These are phyloP conservation scores for Himalopsyche kuldschensis DNA, from an alignment of 2,888 invertebrate genomes.

Conservation along the genomic window DNA sequence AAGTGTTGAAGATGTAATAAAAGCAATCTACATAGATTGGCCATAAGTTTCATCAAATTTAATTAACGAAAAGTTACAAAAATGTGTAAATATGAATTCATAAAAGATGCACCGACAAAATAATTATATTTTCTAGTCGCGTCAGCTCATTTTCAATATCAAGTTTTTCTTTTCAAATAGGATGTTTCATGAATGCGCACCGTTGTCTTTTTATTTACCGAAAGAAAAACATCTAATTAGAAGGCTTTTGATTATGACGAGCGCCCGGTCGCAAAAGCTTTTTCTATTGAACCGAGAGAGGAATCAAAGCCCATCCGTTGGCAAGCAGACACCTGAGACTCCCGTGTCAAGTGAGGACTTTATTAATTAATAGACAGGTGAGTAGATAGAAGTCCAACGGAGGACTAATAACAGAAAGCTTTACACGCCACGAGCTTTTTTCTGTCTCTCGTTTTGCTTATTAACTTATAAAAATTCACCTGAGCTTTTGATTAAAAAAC, in stretches of 20 bases:
- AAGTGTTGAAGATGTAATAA: background rate
- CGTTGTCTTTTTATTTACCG: slow-evolving; percentile 23
- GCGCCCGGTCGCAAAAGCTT: slow-evolving; percentile 2
- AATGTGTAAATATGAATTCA: background rate
- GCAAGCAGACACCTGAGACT: background rate
- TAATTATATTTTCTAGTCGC: background rate
- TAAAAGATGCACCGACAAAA: background rate
- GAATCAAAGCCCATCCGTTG: slow-evolving; percentile 14
- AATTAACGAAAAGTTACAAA: background rate
- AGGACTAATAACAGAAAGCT: background rate
- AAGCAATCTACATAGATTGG: background rate
- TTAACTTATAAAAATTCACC: background rate
- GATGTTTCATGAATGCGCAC: slow-evolving; percentile 18
- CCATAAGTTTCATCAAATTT: background rate
- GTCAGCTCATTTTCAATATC: background rate
- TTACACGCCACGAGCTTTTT: background rate
- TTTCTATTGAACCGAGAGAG: slow-evolving; percentile 15
- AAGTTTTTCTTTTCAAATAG: background rate
- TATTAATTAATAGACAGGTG: slow-evolving; percentile 29
- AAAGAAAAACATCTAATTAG: slow-evolving; percentile 28
- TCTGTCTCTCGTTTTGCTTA: background rate
- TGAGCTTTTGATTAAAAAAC: background rate
- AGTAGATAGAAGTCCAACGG: background rate
- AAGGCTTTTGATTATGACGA: slow-evolving; percentile 20
- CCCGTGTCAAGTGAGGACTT: slow-evolving; percentile 23